Evolutionary conservation across 2,888 invertebrate species (phyloP).

Genomic region (Erebia ligea): DNA sequence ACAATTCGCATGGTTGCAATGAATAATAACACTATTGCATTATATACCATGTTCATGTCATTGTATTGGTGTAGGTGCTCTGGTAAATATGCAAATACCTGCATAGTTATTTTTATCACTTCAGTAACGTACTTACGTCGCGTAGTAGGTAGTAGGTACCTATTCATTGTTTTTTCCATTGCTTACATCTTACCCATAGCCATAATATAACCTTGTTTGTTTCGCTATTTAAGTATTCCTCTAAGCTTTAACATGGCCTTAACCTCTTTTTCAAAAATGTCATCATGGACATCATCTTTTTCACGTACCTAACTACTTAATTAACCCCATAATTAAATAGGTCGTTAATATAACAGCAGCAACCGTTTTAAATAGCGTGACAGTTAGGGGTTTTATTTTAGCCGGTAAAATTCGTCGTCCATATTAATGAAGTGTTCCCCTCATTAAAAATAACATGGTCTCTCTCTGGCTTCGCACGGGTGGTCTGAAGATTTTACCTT

Average conservation of each 20-base stretch:
- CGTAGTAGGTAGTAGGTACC: no score
- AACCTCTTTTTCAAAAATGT: neutral
- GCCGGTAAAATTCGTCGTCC: no score
- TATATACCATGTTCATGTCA: neutral
- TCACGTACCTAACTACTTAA: no score
- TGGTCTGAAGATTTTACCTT: neutral
- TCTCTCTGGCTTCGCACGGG: no score
- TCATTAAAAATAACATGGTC: no score
- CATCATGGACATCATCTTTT: neutral
- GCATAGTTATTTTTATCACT: neutral
- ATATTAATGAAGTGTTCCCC: no score
- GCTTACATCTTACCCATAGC: neutral
- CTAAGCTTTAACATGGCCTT: neutral
- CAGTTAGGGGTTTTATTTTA: no score
- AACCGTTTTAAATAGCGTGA: no score
- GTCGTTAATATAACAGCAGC: no score
- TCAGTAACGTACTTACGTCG: neutral
- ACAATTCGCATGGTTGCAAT: neutral
- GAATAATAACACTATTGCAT: neutral
- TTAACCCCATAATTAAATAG: no score
- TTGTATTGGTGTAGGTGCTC: neutral
- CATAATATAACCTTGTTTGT: neutral
- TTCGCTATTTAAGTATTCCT: neutral
- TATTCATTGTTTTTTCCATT: constrained; percentile 13
- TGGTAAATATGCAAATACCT: neutral